Conservation (phyloP, 2,797 vertebrate genomes). For the Harpagifer antarcticus region DNA sequence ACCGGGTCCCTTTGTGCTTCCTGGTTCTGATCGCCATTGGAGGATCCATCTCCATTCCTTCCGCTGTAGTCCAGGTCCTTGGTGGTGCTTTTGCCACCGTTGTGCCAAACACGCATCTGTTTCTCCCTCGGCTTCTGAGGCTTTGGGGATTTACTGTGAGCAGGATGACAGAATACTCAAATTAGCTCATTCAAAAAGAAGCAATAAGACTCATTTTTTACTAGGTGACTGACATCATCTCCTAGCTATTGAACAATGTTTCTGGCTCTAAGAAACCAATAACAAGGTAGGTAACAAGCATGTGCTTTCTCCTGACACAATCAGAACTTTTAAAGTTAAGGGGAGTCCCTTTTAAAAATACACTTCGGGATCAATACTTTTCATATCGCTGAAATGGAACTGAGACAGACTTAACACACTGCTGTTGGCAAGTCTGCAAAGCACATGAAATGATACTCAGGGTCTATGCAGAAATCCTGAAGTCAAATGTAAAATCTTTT, state of each 20-base stretch:
- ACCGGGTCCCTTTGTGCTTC: slow-evolving; percentile 84
- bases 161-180: neutral
- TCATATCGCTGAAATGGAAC: neutral
- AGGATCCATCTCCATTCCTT: slow-evolving; percentile 84
- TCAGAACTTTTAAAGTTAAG: neutral
- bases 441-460: neutral
- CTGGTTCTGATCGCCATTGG: slow-evolving; percentile 68
- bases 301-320: neutral
- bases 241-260: too few species aligned
- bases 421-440: too few species aligned
- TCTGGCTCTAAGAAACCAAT: neutral
- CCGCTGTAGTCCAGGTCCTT: slow-evolving; percentile 93
- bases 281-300: neutral
- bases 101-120: slow-evolving; percentile 90
- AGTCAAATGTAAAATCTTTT: too few species aligned
- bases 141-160: slow-evolving; percentile 90
- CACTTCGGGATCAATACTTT: neutral
- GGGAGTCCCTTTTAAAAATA: neutral
- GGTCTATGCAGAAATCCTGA: too few species aligned
- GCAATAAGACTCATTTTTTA: neutral
- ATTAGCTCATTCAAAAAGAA: neutral
- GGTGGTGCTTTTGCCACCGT: slow-evolving; percentile 82
- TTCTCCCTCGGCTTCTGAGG: slow-evolving; percentile 91
- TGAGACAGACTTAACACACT: neutral
- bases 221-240: neutral